Percentiles rank a stretch among this genome's conserved stretches.
Evolutionary conservation across 37 sponge, comb jelly and placozoan genomes (phyloP).

Genomic region (Oscarella lobularis): DNA sequence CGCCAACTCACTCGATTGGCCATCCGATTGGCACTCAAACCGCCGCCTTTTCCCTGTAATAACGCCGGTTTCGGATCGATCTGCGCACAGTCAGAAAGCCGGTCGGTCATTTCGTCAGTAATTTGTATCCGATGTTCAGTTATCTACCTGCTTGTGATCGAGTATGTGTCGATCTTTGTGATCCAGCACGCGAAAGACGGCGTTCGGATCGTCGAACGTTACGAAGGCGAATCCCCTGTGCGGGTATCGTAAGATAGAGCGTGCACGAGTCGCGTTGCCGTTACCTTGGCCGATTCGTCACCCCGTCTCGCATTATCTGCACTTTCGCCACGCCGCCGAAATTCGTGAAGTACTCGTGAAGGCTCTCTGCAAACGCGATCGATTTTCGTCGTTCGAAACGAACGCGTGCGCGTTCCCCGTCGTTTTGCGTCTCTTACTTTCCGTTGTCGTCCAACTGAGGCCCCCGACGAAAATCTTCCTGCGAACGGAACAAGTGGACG

Average conservation of each 20-base stretch:
- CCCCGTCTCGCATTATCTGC: not conserved
- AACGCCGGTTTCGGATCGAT: conserved; percentile 2
- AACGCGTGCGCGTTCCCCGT: not conserved
- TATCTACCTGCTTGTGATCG: not conserved
- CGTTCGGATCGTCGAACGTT: not conserved
- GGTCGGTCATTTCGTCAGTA: no score
- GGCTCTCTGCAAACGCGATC: not conserved
- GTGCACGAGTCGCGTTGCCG: no score
- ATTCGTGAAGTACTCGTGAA: not conserved
- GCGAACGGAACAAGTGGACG: not conserved
- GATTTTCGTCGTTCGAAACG: not conserved
- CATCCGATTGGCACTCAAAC: no score
- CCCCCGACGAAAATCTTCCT: not conserved
- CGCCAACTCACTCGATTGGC: no score
- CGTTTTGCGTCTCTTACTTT: not conserved
- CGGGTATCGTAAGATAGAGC: no score
- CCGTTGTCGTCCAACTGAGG: not conserved
- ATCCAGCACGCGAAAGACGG: not conserved
- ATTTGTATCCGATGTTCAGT: no score
- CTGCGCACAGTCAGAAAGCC: not conserved
- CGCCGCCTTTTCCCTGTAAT: not conserved
- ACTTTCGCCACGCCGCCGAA: not conserved
- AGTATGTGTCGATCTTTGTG: not conserved
- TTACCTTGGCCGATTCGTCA: not conserved
- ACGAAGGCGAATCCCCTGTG: not conserved